Percentiles rank a stretch among this genome's conserved stretches.
phyloP scores from a whole-genome alignment of 2,113 vertebrate genomes.

The Tamias sibiricus region DNA sequence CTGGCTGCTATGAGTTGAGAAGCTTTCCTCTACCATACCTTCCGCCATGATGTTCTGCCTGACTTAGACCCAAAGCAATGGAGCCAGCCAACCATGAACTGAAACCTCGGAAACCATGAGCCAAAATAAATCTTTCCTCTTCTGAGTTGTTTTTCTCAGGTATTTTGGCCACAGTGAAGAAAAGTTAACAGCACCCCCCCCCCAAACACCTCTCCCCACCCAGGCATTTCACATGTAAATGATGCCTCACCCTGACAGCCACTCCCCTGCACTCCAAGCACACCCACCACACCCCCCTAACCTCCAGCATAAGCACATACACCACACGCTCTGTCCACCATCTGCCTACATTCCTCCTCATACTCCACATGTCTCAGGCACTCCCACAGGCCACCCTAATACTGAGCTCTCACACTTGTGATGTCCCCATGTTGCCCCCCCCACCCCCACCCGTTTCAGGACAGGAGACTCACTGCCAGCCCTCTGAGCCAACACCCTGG shows the following conservation, averaged over 20 bases:
- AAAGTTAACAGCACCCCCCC: neutral
- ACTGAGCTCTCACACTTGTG: neutral
- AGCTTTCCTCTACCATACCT: neutral
- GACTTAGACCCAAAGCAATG: neutral
- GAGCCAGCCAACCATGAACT: neutral
- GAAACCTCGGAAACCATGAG: neutral
- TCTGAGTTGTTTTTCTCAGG: neutral
- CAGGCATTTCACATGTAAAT: neutral
- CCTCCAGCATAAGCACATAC: neutral
- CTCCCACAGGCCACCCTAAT: neutral
- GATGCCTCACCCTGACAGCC: neutral
- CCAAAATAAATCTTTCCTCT: neutral
- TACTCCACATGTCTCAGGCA: neutral
- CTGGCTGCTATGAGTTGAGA: neutral
- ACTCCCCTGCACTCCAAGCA: neutral
- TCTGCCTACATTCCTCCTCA: neutral
- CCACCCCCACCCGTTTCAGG: neutral
- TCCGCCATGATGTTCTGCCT: neutral
- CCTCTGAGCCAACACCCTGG: neutral
- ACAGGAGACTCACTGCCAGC: neutral
- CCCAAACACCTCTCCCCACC: neutral
- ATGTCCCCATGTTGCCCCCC: neutral
- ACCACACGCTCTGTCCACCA: neutral
- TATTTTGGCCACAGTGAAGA: neutral
- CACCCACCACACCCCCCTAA: fast-evolving